Conservation (phyloP, 2,113 vertebrate genomes). For the Psittacula cyanocephala region DNA sequence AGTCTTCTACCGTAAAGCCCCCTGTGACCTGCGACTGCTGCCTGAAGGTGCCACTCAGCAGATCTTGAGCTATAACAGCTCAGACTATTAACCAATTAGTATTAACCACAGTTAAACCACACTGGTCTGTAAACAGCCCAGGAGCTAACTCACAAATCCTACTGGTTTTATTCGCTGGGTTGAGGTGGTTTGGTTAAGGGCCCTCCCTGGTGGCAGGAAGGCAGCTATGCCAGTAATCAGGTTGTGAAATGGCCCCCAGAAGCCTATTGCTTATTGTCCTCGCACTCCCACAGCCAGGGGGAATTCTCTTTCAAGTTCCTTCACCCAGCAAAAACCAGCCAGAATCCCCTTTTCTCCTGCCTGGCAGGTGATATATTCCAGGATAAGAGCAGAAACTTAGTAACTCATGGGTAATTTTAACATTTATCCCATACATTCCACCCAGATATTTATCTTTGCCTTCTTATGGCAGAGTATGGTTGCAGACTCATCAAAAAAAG, state of each 20-base stretch:
- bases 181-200: neutral
- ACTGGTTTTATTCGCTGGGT: neutral
- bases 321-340: neutral
- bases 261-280: neutral
- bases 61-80: neutral
- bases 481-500: neutral
- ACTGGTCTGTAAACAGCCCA: neutral
- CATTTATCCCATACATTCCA: neutral
- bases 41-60: neutral
- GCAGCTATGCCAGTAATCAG: neutral
- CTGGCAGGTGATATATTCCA: neutral
- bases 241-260: neutral
- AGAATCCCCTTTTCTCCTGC: neutral
- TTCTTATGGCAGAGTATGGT: neutral
- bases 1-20: neutral
- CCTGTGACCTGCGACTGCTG: neutral
- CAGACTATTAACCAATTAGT: neutral
- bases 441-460: neutral
- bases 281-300: neutral
- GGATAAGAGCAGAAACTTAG: neutral
- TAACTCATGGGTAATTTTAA: neutral
- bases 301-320: neutral
- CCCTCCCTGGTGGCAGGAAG: neutral
- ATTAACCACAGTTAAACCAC: neutral
- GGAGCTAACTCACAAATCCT: neutral